Evolutionary conservation across 1,140 invertebrate species (phyloP), one percentile per base, ranked within the genome.

Genomic region (Leguminivora glycinivorella): DNA sequence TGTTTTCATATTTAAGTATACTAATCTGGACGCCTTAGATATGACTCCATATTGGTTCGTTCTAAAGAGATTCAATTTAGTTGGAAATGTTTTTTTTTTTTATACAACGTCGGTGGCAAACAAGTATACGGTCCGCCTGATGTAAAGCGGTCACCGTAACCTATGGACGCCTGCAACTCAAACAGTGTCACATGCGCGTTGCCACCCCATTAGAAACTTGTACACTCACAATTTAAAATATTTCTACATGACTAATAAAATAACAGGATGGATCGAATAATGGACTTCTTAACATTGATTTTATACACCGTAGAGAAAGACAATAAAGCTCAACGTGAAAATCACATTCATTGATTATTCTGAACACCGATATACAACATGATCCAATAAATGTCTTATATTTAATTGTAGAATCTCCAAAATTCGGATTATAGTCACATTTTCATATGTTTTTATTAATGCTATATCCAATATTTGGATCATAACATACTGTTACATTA

Each of bases 391-490:
- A 63, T 63, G 12, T 17, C 26, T 63, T 63, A 63, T n/a, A 63
- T n/a, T 9, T 63, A 63, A 5, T 34, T 63, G 29, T 63, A 63
- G 58, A 34, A 31, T 19, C 9, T 34, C 58, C 58, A 34, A 63
- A 63, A 68, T 52, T 52, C 47, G 47, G 47, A 52, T 52, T 52
- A 52, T 52, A 52, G 47, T 52, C 47, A 52, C 67, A 40, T 68
- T 68, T 68, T 43, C 24, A 47, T 40, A 68, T 24, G 34, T 40
- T 68, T 47, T 40, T 67, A 67, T n/a, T 68, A 26, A 68, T 68
- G n/a, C 43, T 68, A 68, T 25, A 68, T 47, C 38, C 43, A 68
- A 43, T 43, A 47, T 43, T 52, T 25, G 67, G 38, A 68, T 68
- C 10, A 68, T 68, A 34, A 68, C 14, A 26, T 40, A 17, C 12